Conservation (phyloP, 2,888 invertebrate genomes). For the Pristionchus maxplancki region DNA sequence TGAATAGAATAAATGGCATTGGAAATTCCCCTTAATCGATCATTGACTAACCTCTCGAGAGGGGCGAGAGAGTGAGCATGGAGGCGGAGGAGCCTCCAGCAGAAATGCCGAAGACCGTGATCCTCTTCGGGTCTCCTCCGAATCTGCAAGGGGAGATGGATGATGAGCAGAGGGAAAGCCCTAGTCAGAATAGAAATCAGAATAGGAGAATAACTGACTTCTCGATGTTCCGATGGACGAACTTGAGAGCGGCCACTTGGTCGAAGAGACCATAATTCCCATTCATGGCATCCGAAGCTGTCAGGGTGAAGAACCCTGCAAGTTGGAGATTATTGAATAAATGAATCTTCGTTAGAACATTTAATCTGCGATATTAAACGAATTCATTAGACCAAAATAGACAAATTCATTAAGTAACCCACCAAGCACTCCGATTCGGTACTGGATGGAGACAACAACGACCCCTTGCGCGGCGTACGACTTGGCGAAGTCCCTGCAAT, state of each 20-base stretch:
- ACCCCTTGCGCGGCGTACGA: slow-evolving; percentile 84
- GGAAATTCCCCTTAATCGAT: too few species aligned
- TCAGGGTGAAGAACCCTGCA: slow-evolving; percentile 39
- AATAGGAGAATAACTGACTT: not conserved
- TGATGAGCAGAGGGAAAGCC: too few species aligned
- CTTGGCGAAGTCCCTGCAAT: slow-evolving; percentile 54
- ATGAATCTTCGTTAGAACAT: too few species aligned
- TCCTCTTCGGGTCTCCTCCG: slow-evolving; percentile 62
- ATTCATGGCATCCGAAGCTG: slow-evolving; percentile 46
- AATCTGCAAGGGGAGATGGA: slow-evolving; percentile 50
- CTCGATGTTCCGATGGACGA: slow-evolving; percentile 61
- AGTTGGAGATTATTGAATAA: not conserved
- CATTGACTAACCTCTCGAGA: slow-evolving; percentile 52
- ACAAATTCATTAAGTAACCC: not conserved
- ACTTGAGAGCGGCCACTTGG: slow-evolving; percentile 67
- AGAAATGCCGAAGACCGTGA: slow-evolving; percentile 70
- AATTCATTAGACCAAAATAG: too few species aligned
- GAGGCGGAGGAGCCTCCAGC: slow-evolving; percentile 67
- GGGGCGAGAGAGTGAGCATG: slow-evolving; percentile 60
- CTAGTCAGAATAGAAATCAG: not conserved
- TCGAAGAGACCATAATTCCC: slow-evolving; percentile 73
- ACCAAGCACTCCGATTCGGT: slow-evolving; percentile 91
- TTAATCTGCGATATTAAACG: too few species aligned
- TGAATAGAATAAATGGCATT: not conserved
- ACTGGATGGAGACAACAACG: slow-evolving; percentile 93